phyloP scores from a whole-genome alignment of 2,797 vertebrate genomes.

The Cynodonichthys magdalenae region DNA sequence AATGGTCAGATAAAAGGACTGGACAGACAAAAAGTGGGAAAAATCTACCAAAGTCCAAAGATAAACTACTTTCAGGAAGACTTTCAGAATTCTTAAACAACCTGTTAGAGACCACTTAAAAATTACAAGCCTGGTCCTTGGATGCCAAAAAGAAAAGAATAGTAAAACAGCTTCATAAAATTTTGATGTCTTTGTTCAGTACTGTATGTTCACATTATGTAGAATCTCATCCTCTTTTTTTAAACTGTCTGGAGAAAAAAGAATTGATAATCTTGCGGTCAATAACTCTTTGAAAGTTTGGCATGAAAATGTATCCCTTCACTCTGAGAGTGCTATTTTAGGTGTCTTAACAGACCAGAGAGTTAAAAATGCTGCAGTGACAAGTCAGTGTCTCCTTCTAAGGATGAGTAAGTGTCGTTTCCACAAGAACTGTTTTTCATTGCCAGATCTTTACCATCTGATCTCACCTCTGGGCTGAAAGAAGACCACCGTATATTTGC shows the following conservation, averaged over 20 bases:
- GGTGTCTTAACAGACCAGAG: slow-evolving; percentile 34
- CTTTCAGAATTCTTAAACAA: no score
- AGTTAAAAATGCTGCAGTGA: slow-evolving; percentile 17
- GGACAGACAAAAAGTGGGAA: no score
- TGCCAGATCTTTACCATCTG: slow-evolving; percentile 59
- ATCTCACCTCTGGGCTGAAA: slow-evolving; percentile 67
- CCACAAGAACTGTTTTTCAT: slow-evolving; percentile 59
- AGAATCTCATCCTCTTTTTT: slow-evolving; percentile 22
- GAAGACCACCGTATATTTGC: slow-evolving; percentile 50
- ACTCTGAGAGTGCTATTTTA: slow-evolving; percentile 52
- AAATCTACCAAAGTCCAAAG: no score
- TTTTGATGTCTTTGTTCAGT: no score
- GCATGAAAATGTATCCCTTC: slow-evolving; percentile 42
- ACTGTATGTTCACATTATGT: no score
- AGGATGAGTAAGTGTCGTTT: slow-evolving; percentile 56
- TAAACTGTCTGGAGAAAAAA: slow-evolving; percentile 44
- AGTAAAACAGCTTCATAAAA: no score
- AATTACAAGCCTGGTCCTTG: no score
- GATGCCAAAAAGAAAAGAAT: no score
- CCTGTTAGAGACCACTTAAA: no score
- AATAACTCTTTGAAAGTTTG: slow-evolving; percentile 27
- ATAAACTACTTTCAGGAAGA: no score
- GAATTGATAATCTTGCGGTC: slow-evolving; percentile 40
- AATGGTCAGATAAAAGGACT: no score
- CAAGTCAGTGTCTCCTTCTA: slow-evolving; percentile 37